Evolutionary conservation across 2,888 invertebrate genomes (phyloP), one percentile per base, ranked within the genome.

Genomic region (Ochlodes sylvanus): DNA sequence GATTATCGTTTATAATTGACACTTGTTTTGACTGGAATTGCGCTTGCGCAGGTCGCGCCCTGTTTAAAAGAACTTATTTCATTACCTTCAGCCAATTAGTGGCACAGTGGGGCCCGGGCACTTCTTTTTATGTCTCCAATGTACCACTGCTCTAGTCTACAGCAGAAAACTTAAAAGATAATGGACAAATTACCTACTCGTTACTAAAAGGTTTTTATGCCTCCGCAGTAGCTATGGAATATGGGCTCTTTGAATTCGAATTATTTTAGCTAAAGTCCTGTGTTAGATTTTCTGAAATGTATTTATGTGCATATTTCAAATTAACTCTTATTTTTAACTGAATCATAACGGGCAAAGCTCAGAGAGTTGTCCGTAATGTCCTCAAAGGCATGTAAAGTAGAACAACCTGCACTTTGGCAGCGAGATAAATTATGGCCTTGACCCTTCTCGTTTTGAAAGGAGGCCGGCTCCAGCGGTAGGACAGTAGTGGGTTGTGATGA

Each of bases 391-490:
- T 5, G 50, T 50, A 7, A 50, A 50, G 50, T 50, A 50, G 50
- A 19, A 3, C 50, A 50, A 47, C 50, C 19, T 19, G 50, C 19
- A 50, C 12, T 50, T 7, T 17, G 17, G 6, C 50, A 47, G 17
- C 44, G 17, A 47, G 44, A 47, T 47, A 7, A 47, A 47, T 50
- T 19, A 50, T 50, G 50, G 19, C 19, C 50, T 50, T 50, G 50
- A 50, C 50, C 12, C n/a, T 9, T 50, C 50, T 50, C 17, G 12
- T 50, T 50, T 50, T 50, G 50, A 50, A 50, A 50, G 19, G 19
- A 50, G 50, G 19, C 12, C 50, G 19, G 19, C 9, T 19, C 5
- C 19, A 50, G 17, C 19, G 10, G 47, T 17, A 42, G 47, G 47
- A 17, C 47, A 47, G n/a, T 15, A 5, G 47, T 47, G 17, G 47